Conservation (phyloP, 2,888 invertebrate genomes). For the Pristionchus fissidentatus region DNA sequence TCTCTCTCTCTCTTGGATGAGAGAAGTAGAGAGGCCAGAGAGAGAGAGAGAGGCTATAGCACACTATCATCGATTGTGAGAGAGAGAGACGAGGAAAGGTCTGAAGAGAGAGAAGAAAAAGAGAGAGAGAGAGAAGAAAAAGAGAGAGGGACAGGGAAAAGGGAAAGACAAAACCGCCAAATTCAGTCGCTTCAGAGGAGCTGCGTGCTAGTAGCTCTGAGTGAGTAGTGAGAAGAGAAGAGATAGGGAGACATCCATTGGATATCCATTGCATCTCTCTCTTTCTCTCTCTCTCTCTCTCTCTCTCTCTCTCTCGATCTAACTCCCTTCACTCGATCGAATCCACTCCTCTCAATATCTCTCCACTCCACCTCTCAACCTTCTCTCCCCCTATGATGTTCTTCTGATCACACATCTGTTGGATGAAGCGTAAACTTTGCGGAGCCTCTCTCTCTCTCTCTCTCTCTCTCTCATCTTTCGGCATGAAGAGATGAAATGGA, state of each 20-base stretch:
- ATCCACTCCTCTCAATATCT: not conserved
- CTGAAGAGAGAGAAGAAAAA: not conserved
- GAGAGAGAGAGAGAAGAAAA: not conserved
- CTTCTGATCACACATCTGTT: conserved; percentile 45
- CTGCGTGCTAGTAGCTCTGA: not conserved
- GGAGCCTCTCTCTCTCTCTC: not conserved
- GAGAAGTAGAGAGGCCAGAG: conserved; percentile 4
- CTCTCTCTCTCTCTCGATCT: conserved; percentile 12
- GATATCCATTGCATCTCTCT: conserved; percentile 28
- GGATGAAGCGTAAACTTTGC: conserved; percentile 41
- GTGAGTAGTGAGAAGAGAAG: not conserved
- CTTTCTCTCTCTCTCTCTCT: not conserved
- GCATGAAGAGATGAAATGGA: conserved; percentile 30
- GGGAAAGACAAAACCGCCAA: conserved; percentile 27
- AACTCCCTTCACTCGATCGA: not conserved
- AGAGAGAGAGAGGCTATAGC: conserved; percentile 8
- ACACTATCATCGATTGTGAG: conserved; percentile 39
- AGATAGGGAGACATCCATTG: conserved; percentile 10
- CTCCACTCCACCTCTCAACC: conserved; percentile 8
- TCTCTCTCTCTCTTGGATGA: not conserved
- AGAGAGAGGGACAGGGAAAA: not conserved
- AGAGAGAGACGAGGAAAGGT: conserved; percentile 14
- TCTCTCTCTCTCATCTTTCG: not conserved
- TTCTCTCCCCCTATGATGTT: conserved; percentile 25
- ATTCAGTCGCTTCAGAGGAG: not conserved